Evolutionary conservation across 2,797 vertebrate genomes (phyloP).

Genomic region (Vireo griseus): DNA sequence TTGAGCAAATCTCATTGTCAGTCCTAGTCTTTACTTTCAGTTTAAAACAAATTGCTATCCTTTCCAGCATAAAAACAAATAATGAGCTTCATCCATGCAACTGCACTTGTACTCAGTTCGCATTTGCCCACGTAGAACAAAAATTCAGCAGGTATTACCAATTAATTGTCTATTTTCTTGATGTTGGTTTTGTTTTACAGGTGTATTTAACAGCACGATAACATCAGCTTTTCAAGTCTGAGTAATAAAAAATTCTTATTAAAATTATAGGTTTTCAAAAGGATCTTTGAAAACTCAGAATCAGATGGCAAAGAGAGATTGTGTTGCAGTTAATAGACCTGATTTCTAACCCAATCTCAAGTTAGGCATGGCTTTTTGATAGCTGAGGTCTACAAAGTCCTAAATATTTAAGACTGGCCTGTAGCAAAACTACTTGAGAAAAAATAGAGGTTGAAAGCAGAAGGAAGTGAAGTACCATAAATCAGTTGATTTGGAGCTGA

Average conservation of each 20-base stretch:
- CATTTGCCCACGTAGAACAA: neutral
- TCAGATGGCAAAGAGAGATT: neutral
- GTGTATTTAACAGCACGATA: neutral
- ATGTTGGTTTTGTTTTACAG: neutral
- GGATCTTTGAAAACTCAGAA: neutral
- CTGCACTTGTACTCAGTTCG: neutral
- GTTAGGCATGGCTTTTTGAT: neutral
- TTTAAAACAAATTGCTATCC: neutral
- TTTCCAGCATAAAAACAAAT: neutral
- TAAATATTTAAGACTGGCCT: neutral
- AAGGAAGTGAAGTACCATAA: neutral
- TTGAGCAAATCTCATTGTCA: neutral
- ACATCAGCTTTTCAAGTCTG: neutral
- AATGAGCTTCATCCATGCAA: neutral
- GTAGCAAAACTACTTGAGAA: neutral
- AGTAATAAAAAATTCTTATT: neutral
- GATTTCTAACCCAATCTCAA: neutral
- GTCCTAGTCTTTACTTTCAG: neutral
- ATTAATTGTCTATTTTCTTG: neutral
- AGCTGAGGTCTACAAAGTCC: neutral
- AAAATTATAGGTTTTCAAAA: neutral
- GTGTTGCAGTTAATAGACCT: neutral
- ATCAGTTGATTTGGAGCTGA: neutral
- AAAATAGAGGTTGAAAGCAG: neutral
- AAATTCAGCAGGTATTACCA: neutral